Base-by-base conservation (phyloP, 1,140 invertebrate genomes). In the Brachionus sp. region DNA sequence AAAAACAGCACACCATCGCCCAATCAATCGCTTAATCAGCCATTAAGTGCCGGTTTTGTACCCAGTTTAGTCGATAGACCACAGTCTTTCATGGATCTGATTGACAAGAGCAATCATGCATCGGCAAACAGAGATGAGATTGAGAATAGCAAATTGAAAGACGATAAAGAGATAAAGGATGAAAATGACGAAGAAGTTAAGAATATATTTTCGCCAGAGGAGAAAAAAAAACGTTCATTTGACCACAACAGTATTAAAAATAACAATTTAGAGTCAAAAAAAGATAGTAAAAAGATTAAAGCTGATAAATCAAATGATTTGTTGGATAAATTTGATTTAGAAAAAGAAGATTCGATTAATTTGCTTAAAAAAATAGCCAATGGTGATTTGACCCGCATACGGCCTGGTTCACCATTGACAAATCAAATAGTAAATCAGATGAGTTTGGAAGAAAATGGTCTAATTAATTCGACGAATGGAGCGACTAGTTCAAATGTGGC, bases 11-110 rank as follows among this genome's bases (percentile, higher is more conserved):
- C 42, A 23, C 70, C 70, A 75, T 75, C 66, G 2, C 66, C 66
- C 3, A 12, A 16, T 2, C 16, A 35, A 70, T 39, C 35, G 13
- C 66, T 19, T 9, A 35, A 35, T 70, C 66, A 33, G 13, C 64
- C 66, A 37, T 33, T 70, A 39, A 70, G 66, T 70, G 77, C 77
- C 57, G 77, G 77, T 35, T 80, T 80, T 80, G 39, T 62, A 9
- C 77, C 77, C 19, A 75, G 10, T 73, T 9, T 42, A 0, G 6
- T 2, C 39, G 37, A 70, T 19, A 70, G 37, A 12, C 10, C 12
- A 70, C 13, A n/a, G 6, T 33, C 25, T 6, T 70, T 70, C 16
- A 39, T 39, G 29, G 35, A 70, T 70, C 16, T 70, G 4, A 70
- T 70, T n/a, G 50, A 12, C 6, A 19, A 57, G 6, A 57, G 23